Percentiles rank a stretch among this genome's conserved stretches.
These are phyloP conservation scores for Eupithecia pulchellata DNA, from an alignment of 2,888 invertebrate genomes.

Conservation along the genomic window DNA sequence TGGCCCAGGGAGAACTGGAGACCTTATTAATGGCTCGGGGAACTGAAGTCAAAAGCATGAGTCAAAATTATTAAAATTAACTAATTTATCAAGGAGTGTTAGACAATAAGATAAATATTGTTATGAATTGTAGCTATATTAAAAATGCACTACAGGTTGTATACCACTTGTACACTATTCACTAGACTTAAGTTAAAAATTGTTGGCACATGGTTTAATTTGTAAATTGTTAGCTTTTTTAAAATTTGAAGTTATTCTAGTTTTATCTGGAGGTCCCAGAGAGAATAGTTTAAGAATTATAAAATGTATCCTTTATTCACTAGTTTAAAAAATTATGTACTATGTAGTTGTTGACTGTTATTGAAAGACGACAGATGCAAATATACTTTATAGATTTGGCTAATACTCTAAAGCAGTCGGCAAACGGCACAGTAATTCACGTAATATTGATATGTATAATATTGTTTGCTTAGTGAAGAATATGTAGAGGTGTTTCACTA, in stretches of 20 bases:
- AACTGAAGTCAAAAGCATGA: background rate
- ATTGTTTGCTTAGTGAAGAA: background rate
- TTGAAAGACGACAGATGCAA: background rate
- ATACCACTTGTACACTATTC: constrained; percentile 20
- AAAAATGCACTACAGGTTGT: constrained; percentile 40
- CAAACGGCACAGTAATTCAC: background rate
- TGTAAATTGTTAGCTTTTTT: constrained; percentile 32
- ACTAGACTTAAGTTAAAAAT: constrained; percentile 24
- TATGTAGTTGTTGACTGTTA: background rate
- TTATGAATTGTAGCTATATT: constrained; percentile 26
- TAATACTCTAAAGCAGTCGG: background rate
- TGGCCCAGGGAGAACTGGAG: background rate
- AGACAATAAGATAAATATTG: constrained; percentile 47
- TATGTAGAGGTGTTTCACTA: background rate
- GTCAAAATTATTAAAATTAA: constrained; percentile 5
- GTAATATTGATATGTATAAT: too few relatives aligned
- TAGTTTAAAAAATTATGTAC: constrained; percentile 4
- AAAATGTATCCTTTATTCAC: constrained; percentile 21
- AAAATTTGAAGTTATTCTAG: constrained; percentile 12
- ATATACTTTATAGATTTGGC: background rate
- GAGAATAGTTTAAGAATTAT: constrained; percentile 20
- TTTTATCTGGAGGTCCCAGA: constrained; percentile 23
- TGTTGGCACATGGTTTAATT: constrained; percentile 27
- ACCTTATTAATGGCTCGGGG: background rate
- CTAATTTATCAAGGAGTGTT: constrained; percentile 9